A percentile compares a stretch with the other conserved stretches of the same genome.
These are phyloP conservation scores for Oreonectes daqikongensis DNA, from an alignment of 2,797 vertebrate genomes.

Conservation along the genomic window DNA sequence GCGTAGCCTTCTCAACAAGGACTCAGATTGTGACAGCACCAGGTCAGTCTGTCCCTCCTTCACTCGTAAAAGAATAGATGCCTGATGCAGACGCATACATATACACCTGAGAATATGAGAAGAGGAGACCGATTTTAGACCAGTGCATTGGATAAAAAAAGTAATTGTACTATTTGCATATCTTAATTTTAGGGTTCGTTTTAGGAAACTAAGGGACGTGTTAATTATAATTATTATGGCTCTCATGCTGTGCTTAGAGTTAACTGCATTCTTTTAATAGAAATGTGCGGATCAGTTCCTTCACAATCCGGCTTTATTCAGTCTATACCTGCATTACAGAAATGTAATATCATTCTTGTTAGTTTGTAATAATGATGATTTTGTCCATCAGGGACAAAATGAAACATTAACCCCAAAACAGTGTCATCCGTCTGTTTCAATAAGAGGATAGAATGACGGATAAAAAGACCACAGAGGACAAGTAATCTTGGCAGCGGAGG, in stretches of 20 bases:
- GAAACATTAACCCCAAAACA: background rate
- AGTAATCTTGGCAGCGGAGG: constrained; percentile 47
- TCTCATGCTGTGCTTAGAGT: too few relatives aligned
- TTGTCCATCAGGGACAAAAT: constrained; percentile 1
- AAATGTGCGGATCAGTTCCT: too few relatives aligned
- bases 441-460: constrained; percentile 19
- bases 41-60: constrained; percentile 74
- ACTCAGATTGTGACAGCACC: constrained; percentile 77
- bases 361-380: too few relatives aligned
- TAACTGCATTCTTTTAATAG: too few relatives aligned
- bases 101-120: background rate
- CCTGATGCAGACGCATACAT: background rate
- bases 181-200: too few relatives aligned
- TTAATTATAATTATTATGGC: too few relatives aligned
- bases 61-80: background rate
- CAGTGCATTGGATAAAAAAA: too few relatives aligned
- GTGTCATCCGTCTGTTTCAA: background rate
- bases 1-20: constrained; percentile 75
- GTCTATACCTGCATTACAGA: too few relatives aligned
- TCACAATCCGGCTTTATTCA: too few relatives aligned
- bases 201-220: too few relatives aligned
- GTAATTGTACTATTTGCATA: too few relatives aligned
- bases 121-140: background rate
- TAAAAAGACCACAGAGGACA: constrained; percentile 28
- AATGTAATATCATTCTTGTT: too few relatives aligned